Percentiles rank a stretch among this genome's conserved stretches.
Conservation (phyloP, 92 coral and sea anemone genomes). For the Palythoa caribaeorum region DNA sequence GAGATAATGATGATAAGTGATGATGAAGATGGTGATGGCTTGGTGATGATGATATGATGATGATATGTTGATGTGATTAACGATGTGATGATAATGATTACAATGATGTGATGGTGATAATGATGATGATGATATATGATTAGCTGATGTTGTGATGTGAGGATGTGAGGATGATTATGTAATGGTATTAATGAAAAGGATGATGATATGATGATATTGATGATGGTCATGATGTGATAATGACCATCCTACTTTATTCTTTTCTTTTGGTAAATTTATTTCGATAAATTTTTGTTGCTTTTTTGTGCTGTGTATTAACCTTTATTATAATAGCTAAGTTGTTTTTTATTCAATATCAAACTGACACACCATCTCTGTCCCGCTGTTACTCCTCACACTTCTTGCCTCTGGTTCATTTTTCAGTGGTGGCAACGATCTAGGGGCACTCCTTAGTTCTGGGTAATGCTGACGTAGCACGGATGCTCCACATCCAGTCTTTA, state of each 20-base stretch:
- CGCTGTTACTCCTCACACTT: not conserved
- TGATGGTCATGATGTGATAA: no score
- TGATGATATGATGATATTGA: not conserved
- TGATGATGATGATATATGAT: no score
- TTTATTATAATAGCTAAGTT: no score
- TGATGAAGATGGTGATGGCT: not conserved
- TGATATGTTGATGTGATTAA: no score
- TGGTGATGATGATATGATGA: not conserved
- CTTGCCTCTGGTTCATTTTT: constrained; percentile 26
- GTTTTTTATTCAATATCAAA: not conserved
- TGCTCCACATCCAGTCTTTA: constrained; percentile 19
- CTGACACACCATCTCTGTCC: constrained; percentile 19
- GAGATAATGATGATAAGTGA: not conserved
- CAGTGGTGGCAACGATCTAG: constrained; percentile 36
- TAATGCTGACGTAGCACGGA: constrained; percentile 3
- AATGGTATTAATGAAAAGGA: not conserved
- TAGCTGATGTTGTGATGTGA: no score
- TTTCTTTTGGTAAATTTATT: no score
- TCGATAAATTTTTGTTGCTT: no score
- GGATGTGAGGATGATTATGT: no score
- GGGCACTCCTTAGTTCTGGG: constrained; percentile 32
- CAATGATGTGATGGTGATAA: not conserved
- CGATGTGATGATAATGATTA: not conserved
- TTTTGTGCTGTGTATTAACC: no score
- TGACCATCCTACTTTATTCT: no score